These are phyloP conservation scores for Clamator glandarius DNA, from an alignment of 2,797 vertebrate genomes.

Conservation along the genomic window DNA sequence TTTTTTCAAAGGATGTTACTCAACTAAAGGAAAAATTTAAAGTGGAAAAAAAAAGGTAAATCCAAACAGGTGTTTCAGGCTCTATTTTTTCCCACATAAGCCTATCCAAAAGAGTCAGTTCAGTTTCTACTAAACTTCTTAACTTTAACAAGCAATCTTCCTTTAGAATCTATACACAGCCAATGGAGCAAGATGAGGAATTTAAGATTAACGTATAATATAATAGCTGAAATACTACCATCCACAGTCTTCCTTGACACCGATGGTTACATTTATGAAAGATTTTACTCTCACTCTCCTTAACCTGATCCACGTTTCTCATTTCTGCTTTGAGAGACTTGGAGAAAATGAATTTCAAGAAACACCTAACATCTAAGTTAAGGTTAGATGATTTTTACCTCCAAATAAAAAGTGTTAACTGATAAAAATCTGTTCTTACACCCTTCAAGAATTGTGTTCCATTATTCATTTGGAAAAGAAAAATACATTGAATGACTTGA, in stretches of 20 bases:
- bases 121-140: background rate
- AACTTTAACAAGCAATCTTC: background rate
- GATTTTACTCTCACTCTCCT: constrained; percentile 23
- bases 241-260: constrained; percentile 17
- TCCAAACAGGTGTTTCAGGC: background rate
- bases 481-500: background rate
- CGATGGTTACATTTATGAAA: constrained; percentile 35
- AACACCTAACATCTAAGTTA: background rate
- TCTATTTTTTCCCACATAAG: background rate
- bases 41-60: background rate
- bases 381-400: background rate
- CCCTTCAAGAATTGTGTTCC: background rate
- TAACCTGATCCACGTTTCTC: background rate
- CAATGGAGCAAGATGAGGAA: background rate
- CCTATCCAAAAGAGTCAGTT: background rate
- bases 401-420: constrained; percentile 11
- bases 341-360: background rate
- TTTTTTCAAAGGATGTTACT: background rate
- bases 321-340: constrained; percentile 33
- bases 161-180: constrained; percentile 9
- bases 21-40: background rate
- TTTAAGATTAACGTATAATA: background rate
- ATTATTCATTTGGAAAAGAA: background rate
- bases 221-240: constrained; percentile 16
- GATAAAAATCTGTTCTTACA: background rate